phyloP scores from a whole-genome alignment of 2,113 vertebrate species.

The Anhinga anhinga region DNA sequence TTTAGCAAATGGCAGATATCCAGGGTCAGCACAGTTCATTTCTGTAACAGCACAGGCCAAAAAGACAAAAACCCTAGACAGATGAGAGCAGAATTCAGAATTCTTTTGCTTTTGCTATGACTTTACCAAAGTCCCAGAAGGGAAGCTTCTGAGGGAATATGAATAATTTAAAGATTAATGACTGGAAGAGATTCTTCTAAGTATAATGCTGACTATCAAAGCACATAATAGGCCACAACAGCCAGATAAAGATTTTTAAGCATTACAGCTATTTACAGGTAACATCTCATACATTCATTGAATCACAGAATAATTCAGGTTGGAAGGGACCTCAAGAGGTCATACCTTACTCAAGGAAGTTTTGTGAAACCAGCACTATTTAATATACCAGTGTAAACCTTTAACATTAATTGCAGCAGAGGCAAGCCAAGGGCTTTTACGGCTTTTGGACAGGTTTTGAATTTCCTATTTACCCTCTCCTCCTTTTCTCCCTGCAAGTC shows the following conservation, averaged over 20 bases:
- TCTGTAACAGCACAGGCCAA: not conserved
- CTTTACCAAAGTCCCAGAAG: not conserved
- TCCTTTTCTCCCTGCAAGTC: not conserved
- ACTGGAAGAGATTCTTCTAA: conserved; percentile 17
- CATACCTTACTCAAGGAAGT: not conserved
- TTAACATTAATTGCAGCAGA: not conserved
- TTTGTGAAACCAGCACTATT: not conserved
- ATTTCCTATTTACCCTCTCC: not conserved
- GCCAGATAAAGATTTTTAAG: not conserved
- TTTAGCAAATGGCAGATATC: not conserved
- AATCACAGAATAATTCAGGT: not conserved
- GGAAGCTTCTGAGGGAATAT: not conserved
- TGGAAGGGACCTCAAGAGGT: not conserved
- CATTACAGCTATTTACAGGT: not conserved
- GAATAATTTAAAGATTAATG: conserved; percentile 43
- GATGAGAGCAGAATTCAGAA: not conserved
- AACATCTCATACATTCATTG: not conserved
- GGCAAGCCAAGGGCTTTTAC: not conserved
- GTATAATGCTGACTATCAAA: not conserved
- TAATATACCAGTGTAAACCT: not conserved
- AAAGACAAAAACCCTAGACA: not conserved
- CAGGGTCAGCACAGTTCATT: conserved; percentile 22
- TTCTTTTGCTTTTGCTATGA: not conserved
- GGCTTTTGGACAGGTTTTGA: not conserved
- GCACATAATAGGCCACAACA: not conserved